Evolutionary conservation across 2,888 invertebrate genomes (phyloP).

Genomic region (Apodemia zela): DNA sequence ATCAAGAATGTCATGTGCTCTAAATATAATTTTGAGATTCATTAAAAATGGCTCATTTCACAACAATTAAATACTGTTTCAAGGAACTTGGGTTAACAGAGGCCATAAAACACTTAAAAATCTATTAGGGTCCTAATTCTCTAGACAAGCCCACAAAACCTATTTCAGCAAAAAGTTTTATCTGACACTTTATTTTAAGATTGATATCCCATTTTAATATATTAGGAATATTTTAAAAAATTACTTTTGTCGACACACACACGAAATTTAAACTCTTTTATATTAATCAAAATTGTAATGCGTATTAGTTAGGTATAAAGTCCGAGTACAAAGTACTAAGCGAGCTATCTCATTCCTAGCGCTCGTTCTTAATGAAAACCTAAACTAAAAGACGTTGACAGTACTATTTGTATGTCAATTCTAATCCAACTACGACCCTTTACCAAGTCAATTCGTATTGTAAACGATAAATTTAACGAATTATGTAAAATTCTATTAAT

Average conservation of each 20-base stretch:
- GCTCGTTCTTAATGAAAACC: neutral
- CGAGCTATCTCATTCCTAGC: neutral
- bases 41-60: slow-evolving; percentile 8
- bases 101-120: slow-evolving; percentile 18
- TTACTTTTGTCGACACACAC: neutral
- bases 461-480: too few species aligned
- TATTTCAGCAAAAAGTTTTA: neutral
- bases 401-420: too few species aligned
- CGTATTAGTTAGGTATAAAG: too few species aligned
- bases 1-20: too few species aligned
- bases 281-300: neutral
- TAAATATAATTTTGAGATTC: neutral
- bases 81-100: slow-evolving; percentile 26
- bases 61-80: slow-evolving; percentile 24
- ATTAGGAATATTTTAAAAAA: neutral
- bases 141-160: neutral
- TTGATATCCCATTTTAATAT: neutral
- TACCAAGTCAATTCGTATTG: too few species aligned
- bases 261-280: neutral
- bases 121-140: neutral
- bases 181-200: neutral
- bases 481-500: too few species aligned
- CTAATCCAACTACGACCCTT: too few species aligned
- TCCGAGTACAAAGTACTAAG: neutral
- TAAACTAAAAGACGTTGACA: neutral